Evolutionary conservation across 2,113 vertebrate genomes (phyloP).

Genomic region (Corydoras maculifer): DNA sequence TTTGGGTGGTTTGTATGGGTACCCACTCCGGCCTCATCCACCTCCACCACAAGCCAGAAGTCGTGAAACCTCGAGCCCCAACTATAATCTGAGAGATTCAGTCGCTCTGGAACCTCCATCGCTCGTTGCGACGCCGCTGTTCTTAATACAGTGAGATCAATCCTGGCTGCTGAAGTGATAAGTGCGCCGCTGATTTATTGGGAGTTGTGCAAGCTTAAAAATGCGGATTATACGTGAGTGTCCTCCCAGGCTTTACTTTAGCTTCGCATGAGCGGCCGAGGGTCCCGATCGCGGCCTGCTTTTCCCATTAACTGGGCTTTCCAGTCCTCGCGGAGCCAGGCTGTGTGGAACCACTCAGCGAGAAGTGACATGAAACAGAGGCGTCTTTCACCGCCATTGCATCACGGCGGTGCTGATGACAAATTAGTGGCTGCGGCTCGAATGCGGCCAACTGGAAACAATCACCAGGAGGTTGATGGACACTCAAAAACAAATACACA

Average conservation of each 20-base stretch:
- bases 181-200: slow-evolving; percentile 20
- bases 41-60: slow-evolving; percentile 31
- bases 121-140: too few relatives aligned
- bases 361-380: slow-evolving; percentile 1
- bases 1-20: neutral
- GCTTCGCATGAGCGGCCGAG: slow-evolving; percentile 2
- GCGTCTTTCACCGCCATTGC: neutral
- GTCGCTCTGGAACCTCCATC: too few relatives aligned
- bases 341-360: slow-evolving; percentile 1
- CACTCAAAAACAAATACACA: slow-evolving; percentile 10
- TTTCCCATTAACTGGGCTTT: slow-evolving; percentile 24
- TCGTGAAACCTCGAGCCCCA: slow-evolving; percentile 33
- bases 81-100: neutral
- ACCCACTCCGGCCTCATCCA: neutral
- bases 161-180: slow-evolving; percentile 11
- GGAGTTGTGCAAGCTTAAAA: slow-evolving; percentile 11
- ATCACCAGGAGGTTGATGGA: neutral
- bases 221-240: neutral
- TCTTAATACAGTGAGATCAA: too few relatives aligned
- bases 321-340: neutral
- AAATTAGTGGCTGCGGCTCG: slow-evolving; percentile 1
- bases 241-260: neutral
- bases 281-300: slow-evolving; percentile 18
- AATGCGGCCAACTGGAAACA: neutral
- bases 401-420: neutral